Percentiles rank a stretch among this genome's conserved stretches.
phyloP scores from a whole-genome alignment of 2,797 vertebrate genomes.

The Atherinosoma microstoma region DNA sequence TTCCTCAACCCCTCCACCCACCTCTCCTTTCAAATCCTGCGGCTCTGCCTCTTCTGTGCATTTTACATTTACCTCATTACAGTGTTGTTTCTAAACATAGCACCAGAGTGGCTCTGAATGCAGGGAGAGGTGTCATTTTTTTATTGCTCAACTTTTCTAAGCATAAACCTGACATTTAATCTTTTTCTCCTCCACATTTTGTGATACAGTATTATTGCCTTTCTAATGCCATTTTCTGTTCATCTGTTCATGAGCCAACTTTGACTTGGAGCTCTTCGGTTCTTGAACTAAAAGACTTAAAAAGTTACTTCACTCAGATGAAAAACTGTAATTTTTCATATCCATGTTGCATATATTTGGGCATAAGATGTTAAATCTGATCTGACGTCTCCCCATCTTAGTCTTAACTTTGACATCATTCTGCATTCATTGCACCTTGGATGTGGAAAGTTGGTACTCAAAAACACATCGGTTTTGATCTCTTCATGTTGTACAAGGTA shows the following conservation, averaged over 20 bases:
- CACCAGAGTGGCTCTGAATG: constrained; percentile 21
- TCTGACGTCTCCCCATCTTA: too few species aligned
- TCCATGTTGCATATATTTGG: neutral
- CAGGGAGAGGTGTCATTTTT: constrained; percentile 25
- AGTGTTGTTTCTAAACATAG: constrained; percentile 63
- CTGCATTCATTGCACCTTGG: too few species aligned
- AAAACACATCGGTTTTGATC: too few species aligned
- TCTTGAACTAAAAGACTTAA: too few species aligned
- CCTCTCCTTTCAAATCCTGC: constrained; percentile 60
- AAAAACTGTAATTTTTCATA: neutral
- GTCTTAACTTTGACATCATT: too few species aligned
- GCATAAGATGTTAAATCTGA: too few species aligned
- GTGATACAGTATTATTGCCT: neutral
- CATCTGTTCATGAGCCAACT: neutral
- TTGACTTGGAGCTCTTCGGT: neutral
- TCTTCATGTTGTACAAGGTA: too few species aligned
- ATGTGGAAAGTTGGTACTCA: too few species aligned
- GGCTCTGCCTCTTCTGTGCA: constrained; percentile 42
- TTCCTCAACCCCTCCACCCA: constrained; percentile 69
- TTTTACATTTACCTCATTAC: constrained; percentile 62
- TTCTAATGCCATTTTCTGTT: neutral
- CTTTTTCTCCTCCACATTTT: neutral
- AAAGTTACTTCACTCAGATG: neutral
- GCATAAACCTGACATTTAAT: neutral
- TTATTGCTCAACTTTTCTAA: constrained; percentile 12